A percentile compares a stretch with the other conserved stretches of the same genome.
phyloP scores from a whole-genome alignment of 2,113 vertebrate species.

The Oncorhynchus nerka region DNA sequence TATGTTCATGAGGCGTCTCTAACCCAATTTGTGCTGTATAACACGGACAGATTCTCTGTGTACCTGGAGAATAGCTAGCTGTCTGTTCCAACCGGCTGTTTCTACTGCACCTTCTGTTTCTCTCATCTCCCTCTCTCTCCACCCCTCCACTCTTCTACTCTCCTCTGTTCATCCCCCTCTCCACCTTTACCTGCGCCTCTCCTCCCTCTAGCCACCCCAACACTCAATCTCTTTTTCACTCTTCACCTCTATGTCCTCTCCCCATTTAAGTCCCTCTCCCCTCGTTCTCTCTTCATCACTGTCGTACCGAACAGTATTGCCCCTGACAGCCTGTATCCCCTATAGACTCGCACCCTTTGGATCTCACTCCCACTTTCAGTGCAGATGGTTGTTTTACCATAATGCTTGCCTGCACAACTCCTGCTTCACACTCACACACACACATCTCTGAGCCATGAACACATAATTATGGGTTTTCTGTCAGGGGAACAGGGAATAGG shows the following conservation, averaged over 20 bases:
- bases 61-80: slow-evolving; percentile 22
- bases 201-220: not conserved
- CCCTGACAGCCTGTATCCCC: slow-evolving; percentile 32
- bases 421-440: not conserved
- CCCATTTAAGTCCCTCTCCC: not conserved
- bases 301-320: slow-evolving; percentile 21
- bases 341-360: slow-evolving; percentile 12
- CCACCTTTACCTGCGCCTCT: not conserved
- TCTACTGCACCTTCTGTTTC: not conserved
- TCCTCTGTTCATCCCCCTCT: not conserved
- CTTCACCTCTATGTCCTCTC: too few species aligned
- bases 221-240: not conserved
- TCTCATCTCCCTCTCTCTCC: not conserved
- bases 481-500: not conserved
- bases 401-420: not conserved
- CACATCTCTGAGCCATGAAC: not conserved
- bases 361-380: slow-evolving; percentile 1
- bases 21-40: slow-evolving; percentile 17
- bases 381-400: not conserved
- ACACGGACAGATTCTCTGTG: not conserved
- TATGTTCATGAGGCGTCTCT: not conserved
- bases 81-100: not conserved
- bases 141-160: not conserved
- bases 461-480: too few species aligned
- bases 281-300: slow-evolving; percentile 8